Evolutionary conservation across 2,888 invertebrate species (phyloP).

Genomic region (Caradrina kadenii): DNA sequence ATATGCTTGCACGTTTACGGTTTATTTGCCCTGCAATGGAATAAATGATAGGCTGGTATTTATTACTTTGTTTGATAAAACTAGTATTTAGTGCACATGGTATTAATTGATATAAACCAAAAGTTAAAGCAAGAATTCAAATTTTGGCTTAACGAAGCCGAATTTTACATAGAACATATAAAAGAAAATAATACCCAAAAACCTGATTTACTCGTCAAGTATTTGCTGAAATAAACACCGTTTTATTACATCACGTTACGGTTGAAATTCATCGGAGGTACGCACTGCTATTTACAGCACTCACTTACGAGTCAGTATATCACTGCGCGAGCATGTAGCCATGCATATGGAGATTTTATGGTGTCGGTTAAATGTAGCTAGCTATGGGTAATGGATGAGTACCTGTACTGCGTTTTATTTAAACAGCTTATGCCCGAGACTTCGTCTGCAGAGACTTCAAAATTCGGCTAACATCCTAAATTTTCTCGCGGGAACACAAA

Average conservation of each 20-base stretch:
- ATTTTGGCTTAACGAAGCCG: no score
- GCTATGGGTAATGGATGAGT: constrained; percentile 15
- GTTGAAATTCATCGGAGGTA: constrained; percentile 51
- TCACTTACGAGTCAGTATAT: constrained; percentile 56
- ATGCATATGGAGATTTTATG: constrained; percentile 59
- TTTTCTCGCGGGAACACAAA: no score
- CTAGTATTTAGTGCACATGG: no score
- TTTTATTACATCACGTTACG: constrained; percentile 55
- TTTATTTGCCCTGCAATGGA: no score
- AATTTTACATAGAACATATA: no score
- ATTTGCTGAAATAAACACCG: constrained; percentile 49
- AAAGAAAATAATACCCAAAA: constrained; percentile 21
- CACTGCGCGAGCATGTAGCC: constrained; percentile 42
- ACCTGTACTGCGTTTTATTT: not conserved
- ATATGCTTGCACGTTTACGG: no score
- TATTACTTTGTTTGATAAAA: not conserved
- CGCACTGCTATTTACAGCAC: constrained; percentile 47
- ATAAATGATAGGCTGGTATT: no score
- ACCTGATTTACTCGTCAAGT: constrained; percentile 46
- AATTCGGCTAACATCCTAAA: no score
- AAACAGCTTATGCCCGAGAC: no score
- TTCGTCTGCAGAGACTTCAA: no score
- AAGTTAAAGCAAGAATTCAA: no score
- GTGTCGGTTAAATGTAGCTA: constrained; percentile 23
- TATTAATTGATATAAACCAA: no score